Evolutionary conservation across 1,140 invertebrate species (phyloP), one percentile per base, ranked within the genome.

Genomic region (Drosophila sulfurigaster): DNA sequence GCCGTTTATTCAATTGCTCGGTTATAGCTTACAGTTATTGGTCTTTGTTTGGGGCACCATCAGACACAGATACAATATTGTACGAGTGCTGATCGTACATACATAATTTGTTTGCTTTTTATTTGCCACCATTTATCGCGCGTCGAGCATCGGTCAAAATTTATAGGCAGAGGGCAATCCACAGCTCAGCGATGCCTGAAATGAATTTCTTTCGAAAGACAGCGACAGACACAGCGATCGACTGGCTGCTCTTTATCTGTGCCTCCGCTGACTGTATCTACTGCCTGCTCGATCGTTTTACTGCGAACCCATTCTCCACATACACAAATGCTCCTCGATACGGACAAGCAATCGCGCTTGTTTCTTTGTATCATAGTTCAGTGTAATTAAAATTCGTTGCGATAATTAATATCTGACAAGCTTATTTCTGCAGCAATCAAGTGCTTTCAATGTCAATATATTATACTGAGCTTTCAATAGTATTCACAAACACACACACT

Each of bases 391-490:
- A 87, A 87, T 87, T 88, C 74, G 83, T 87, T 88, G 59, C 83
- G 85, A 88, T 88, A 80, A 87, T 87, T 87, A 88, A 88, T 83
- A 88, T 78, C 87, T 71, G 83, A 88, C 82, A 87, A 72, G 77
- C 85, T 65, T 81, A 81, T 78, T 82, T 82, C 72, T 80, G 73
- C 81, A 88, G 63, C 70, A 87, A 80, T 78, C 48, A 80, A 87
- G 57, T 65, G 60, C 66, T 72, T 77, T 82, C 77, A 87, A 77
- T 87, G 83, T 56, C 78, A 71, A 43, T 49, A 59, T 13, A 62
- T 32, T 74, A 74, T 74, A 49, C 72, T 45, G 11, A n/a, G 45
- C 30, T 28, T 35, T 52, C 64, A 56, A 60, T 63, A 72, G 59
- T 46, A 69, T 30, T 16, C 15, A 54, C 5, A 38, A n/a, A 60